Conservation (phyloP, 2,888 invertebrate species). For the Tanypteryx hageni region DNA sequence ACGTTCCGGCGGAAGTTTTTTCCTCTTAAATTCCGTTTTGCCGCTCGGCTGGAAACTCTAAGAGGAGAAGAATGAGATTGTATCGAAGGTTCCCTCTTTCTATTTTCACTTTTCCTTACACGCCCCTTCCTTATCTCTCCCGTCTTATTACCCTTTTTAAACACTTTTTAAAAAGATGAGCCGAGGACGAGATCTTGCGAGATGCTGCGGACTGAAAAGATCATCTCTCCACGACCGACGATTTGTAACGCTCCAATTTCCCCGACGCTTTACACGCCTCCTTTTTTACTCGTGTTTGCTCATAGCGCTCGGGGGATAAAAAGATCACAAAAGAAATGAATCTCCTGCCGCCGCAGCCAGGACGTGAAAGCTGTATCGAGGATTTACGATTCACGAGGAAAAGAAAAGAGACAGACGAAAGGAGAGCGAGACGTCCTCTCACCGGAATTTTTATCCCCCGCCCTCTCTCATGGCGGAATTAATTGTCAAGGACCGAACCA, state of each 20-base stretch:
- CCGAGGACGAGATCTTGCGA: background rate
- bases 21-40: conserved; percentile 43
- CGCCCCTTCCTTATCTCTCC: background rate
- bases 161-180: background rate
- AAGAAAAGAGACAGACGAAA: background rate
- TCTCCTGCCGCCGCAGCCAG: conserved; percentile 15
- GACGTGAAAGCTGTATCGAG: conserved; percentile 35
- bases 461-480: background rate
- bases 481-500: conserved; percentile 13
- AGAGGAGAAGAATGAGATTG: conserved; percentile 15
- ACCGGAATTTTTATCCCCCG: background rate
- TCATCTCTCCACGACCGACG: background rate
- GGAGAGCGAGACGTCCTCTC: background rate
- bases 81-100: conserved; percentile 6
- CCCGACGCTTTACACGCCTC: background rate
- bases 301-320: conserved; percentile 12
- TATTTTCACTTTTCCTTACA: conserved; percentile 54
- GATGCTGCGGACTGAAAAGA: background rate
- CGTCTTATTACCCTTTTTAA: background rate
- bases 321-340: background rate
- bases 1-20: conserved; percentile 34
- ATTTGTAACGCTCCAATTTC: background rate
- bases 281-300: background rate
- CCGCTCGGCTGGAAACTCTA: conserved; percentile 53
- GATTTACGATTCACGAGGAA: conserved; percentile 38